Base-by-base conservation (phyloP, 53 echinoderm and acorn worm species). In the Holothuria scabra region DNA sequence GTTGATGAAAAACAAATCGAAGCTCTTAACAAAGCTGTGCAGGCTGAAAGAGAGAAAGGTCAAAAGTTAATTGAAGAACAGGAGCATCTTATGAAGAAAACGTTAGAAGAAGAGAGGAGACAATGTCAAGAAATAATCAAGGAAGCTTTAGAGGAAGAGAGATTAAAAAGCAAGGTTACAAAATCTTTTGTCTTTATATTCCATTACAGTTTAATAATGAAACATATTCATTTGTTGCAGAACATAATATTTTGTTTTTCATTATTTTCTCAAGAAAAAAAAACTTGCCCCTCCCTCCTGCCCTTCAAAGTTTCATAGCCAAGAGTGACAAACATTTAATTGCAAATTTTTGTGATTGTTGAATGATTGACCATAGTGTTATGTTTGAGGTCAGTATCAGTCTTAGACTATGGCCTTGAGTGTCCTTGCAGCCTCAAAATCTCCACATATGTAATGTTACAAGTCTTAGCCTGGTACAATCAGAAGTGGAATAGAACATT, bases 81-180 rank as follows among this genome's bases (percentile, higher is more conserved):
- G 41, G 83, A 79, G 83, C 26, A 65, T 18, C 76, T 89, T 52
- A 82, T 60, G 0, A 61, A 35, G 19, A 61, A 72, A 59, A 46
- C 83, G 14, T 30, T 89, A 44, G 94, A 92, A 38, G 92, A 92
- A 26, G 86, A 94, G 20, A 87, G 75, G 60, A 76, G 14, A 23
- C 68, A 19, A 46, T 78, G 84, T 60, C 74, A 79, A 85, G 88
- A 94, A 79, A 65, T 75, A 65, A 84, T 94, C 19, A 88, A 90
- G 62, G 80, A 66, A 56, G 90, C 83, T n/a, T 63, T 96, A 61
- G 80, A 87, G 30, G 90, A 90, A 28, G 96, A 96, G 63, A 88
- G 88, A 46, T 88, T 87, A 56, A 91, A 86, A 60, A 90, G 89
- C 79, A 93, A 87, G 84, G 93, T 93, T 41, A 78, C 56, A 4